Evolutionary conservation across 2,888 invertebrate genomes (phyloP).

Genomic region (Neoitamus cyanurus): DNA sequence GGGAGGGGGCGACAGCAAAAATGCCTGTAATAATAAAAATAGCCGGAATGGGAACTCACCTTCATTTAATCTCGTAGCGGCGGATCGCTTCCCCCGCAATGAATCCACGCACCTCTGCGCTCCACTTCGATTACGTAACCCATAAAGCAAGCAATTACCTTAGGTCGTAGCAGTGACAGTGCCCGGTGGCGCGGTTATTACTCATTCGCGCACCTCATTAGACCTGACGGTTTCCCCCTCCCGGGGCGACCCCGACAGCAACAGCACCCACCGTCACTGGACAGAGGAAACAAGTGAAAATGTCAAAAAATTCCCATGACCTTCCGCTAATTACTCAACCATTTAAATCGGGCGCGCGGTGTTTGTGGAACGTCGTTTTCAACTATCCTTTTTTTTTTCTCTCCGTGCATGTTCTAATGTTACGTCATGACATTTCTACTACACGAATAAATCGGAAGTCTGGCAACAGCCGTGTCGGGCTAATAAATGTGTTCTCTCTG

Average conservation of each 20-base stretch:
- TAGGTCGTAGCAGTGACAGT: not conserved
- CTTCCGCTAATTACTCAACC: slow-evolving; percentile 33
- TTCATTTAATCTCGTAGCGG: not conserved
- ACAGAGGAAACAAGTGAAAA: slow-evolving; percentile 10
- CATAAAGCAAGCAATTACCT: not conserved
- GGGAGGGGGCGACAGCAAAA: not conserved
- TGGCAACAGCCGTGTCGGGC: not conserved
- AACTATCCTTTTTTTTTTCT: not conserved
- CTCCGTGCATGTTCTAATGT: not conserved
- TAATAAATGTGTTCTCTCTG: not conserved
- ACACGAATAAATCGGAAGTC: not conserved
- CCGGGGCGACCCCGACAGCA: not conserved
- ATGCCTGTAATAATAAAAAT: not conserved
- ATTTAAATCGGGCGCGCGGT: not conserved
- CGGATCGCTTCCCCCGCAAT: not conserved
- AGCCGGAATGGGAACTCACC: slow-evolving; percentile 6
- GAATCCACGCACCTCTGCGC: not conserved
- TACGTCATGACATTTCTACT: not conserved
- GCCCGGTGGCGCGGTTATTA: not conserved
- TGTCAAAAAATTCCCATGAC: slow-evolving; percentile 44
- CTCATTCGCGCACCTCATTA: not conserved
- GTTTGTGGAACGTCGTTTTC: not conserved
- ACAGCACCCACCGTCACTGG: not conserved
- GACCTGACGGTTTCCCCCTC: not conserved
- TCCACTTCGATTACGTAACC: not conserved